phyloP scores from a whole-genome alignment of 1,140 invertebrate genomes.

The Musca vetustissima region DNA sequence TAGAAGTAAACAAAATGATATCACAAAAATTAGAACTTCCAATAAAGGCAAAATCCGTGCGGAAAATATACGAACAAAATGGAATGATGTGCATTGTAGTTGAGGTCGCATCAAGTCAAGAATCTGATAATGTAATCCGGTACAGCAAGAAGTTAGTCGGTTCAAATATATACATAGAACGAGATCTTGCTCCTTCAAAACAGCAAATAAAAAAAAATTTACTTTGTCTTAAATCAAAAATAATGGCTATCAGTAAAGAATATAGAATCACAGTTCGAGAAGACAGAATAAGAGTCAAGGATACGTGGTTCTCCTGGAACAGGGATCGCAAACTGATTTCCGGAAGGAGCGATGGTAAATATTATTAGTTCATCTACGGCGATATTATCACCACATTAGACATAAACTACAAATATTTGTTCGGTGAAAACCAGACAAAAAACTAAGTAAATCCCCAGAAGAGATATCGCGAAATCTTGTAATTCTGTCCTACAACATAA shows the following conservation, averaged over 20 bases:
- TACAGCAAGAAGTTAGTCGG: not conserved
- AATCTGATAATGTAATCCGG: not conserved
- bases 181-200: not conserved
- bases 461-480: not conserved
- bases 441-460: not conserved
- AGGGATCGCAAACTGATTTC: not conserved
- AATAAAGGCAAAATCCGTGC: no score
- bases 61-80: not conserved
- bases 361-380: not conserved
- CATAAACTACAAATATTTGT: no score
- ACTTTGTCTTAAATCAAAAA: not conserved
- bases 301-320: not conserved
- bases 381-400: not conserved
- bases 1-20: no score
- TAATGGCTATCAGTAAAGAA: not conserved
- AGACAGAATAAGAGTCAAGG: not conserved
- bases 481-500: not conserved
- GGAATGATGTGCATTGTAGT: not conserved
- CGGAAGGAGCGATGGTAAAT: not conserved
- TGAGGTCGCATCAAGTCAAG: not conserved
- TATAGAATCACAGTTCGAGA: not conserved
- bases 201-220: not conserved
- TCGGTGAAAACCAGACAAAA: not conserved
- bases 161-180: not conserved
- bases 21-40: no score